Evolutionary conservation across 2,888 invertebrate species (phyloP).

Genomic region (Lobophora halterata): DNA sequence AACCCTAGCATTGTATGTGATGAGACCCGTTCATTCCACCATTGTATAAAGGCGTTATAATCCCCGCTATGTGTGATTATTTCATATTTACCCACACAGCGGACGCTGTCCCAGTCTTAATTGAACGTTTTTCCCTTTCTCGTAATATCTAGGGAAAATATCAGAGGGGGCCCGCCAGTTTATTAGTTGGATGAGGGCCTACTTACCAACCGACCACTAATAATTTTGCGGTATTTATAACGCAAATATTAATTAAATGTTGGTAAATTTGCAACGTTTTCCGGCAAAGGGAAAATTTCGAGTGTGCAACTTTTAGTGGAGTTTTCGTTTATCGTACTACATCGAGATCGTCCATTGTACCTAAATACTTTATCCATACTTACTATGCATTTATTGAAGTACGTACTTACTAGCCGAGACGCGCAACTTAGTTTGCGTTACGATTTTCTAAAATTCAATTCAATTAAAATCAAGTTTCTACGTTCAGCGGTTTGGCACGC

Average conservation of each 20-base stretch:
- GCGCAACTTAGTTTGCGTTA: no score
- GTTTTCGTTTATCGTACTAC: no score
- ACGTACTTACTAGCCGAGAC: no score
- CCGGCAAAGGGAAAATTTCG: no score
- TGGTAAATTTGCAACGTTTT: no score
- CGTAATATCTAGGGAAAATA: slow-evolving; percentile 21
- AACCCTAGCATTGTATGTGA: slow-evolving; percentile 9
- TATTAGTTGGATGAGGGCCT: slow-evolving; percentile 3
- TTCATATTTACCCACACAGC: slow-evolving; percentile 52
- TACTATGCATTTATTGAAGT: no score
- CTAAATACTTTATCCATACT: no score
- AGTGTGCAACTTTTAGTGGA: no score
- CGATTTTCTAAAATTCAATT: no score
- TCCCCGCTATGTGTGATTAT: slow-evolving; percentile 51
- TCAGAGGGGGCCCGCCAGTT: slow-evolving; percentile 9
- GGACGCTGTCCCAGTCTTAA: slow-evolving; percentile 45
- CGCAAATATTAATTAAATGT: slow-evolving; percentile 15
- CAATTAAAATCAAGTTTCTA: no score
- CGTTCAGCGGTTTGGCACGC: no score
- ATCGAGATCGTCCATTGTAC: no score
- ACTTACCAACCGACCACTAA: slow-evolving; percentile 5
- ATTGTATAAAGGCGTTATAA: slow-evolving; percentile 38
- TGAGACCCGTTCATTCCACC: slow-evolving; percentile 33
- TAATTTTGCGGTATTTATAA: slow-evolving; percentile 7
- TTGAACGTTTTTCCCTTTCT: slow-evolving; percentile 53